Evolutionary conservation across 2,888 invertebrate species (phyloP).

Genomic region (Seira sanloemensis): DNA sequence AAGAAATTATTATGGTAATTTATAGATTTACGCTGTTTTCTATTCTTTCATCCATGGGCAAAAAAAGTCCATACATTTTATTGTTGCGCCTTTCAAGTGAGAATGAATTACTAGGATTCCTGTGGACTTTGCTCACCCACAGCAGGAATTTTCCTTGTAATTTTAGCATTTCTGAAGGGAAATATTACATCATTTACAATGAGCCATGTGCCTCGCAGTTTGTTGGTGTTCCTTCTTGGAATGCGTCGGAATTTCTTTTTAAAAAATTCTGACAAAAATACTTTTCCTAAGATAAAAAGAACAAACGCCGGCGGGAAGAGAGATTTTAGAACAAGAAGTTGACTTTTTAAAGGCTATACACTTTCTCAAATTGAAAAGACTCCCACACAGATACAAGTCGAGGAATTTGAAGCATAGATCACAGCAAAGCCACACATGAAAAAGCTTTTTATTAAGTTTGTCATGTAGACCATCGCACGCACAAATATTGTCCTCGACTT

Average conservation of each 20-base stretch:
- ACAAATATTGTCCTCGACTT: too few relatives aligned
- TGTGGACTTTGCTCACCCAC: constrained; percentile 56
- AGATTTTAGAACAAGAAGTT: too few relatives aligned
- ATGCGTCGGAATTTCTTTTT: constrained; percentile 39
- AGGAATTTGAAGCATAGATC: too few relatives aligned
- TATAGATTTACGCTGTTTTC: constrained; percentile 18
- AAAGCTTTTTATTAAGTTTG: too few relatives aligned
- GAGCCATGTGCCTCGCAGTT: too few relatives aligned
- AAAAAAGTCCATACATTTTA: too few relatives aligned
- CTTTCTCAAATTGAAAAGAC: too few relatives aligned
- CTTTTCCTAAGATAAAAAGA: constrained; percentile 19
- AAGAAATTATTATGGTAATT: constrained; percentile 49
- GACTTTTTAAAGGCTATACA: too few relatives aligned
- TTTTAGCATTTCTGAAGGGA: constrained; percentile 5
- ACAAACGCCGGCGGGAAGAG: constrained; percentile 23
- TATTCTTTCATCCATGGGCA: background rate
- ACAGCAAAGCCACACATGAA: too few relatives aligned
- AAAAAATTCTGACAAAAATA: constrained; percentile 49
- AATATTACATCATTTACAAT: too few relatives aligned
- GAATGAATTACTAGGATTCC: constrained; percentile 54
- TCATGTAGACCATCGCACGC: too few relatives aligned
- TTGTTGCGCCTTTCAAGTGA: constrained; percentile 51
- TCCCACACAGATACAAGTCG: too few relatives aligned
- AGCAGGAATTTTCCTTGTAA: constrained; percentile 26
- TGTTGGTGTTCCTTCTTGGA: constrained; percentile 41